Conservation (phyloP, 2,888 invertebrate species). For the Cryptocephalus primarius region DNA sequence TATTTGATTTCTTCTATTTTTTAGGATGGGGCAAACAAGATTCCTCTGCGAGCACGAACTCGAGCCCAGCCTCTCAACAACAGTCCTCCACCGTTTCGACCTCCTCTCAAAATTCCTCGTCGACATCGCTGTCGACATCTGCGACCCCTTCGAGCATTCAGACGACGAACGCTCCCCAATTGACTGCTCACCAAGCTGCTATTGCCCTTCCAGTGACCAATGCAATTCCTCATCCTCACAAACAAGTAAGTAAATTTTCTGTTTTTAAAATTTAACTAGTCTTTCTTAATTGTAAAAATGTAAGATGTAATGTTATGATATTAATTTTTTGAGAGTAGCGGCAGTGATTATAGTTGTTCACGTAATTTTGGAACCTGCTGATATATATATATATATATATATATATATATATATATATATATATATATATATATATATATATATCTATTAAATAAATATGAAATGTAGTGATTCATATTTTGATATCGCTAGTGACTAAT, state of each 20-base stretch:
- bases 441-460: no score
- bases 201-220: conserved; percentile 32
- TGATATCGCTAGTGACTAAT: no score
- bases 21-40: conserved; percentile 56
- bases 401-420: no score
- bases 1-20: no score
- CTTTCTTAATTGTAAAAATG: no score
- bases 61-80: not conserved
- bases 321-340: no score
- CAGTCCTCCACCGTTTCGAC: conserved; percentile 23
- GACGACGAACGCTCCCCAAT: conserved; percentile 17
- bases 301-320: no score
- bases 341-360: no score
- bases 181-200: conserved; percentile 32
- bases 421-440: no score
- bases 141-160: conserved; percentile 13
- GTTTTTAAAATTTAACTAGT: not conserved
- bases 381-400: no score
- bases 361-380: no score
- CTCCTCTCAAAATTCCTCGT: conserved; percentile 12
- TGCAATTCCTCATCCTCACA: conserved; percentile 23
- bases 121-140: not conserved
- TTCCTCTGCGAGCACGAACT: conserved; percentile 31
- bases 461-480: no score
- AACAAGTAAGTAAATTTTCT: conserved; percentile 13